Evolutionary conservation across 2,888 invertebrate genomes (phyloP).

Genomic region (Dasypogon diadema): DNA sequence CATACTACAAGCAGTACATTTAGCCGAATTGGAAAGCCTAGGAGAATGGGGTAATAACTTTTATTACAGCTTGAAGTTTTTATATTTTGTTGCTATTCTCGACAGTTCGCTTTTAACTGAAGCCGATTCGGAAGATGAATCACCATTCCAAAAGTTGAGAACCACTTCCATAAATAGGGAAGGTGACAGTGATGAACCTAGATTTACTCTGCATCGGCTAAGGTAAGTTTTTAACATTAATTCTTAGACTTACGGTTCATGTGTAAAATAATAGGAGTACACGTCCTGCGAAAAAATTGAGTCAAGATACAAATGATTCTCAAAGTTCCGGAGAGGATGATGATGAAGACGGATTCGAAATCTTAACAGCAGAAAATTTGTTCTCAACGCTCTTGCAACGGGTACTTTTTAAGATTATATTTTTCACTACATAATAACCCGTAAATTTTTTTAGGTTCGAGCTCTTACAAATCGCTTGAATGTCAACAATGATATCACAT

Average conservation of each 20-base stretch:
- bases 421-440: neutral
- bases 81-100: constrained; percentile 6
- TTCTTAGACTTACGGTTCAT: no score
- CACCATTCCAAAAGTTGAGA: constrained; percentile 72
- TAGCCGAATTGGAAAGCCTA: constrained; percentile 70
- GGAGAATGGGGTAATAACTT: constrained; percentile 76
- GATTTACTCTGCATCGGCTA: constrained; percentile 75
- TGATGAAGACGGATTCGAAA: constrained; percentile 91
- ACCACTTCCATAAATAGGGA: constrained; percentile 72
- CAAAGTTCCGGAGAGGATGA: constrained; percentile 90
- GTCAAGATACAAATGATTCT: constrained; percentile 79
- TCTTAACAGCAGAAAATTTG: constrained; percentile 89
- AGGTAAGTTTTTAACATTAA: constrained; percentile 70
- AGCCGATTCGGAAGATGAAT: constrained; percentile 78
- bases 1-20: constrained; percentile 71
- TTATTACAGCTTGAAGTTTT: constrained; percentile 3
- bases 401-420: constrained; percentile 69
- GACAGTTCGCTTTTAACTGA: constrained; percentile 77
- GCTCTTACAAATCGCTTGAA: constrained; percentile 87
- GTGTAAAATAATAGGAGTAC: constrained; percentile 71
- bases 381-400: constrained; percentile 88
- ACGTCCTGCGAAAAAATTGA: constrained; percentile 74
- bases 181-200: constrained; percentile 72
- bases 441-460: constrained; percentile 73
- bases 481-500: constrained; percentile 80